Base-by-base conservation (phyloP, 2,888 invertebrate genomes). In the Sinohyriopsis cumingii region DNA sequence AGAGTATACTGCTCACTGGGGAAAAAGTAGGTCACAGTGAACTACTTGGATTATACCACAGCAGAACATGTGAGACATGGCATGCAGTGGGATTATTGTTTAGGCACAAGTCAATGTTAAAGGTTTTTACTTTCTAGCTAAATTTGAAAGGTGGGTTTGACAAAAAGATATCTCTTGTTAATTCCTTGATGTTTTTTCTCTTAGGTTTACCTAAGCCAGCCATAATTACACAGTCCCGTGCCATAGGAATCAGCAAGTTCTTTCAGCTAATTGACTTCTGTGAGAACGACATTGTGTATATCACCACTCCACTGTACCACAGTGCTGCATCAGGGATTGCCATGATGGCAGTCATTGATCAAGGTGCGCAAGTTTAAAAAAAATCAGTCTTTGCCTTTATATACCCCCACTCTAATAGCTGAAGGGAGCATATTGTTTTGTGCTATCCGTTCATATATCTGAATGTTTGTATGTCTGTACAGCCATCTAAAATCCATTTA, bases 261-360 rank as follows among this genome's bases (percentile, higher is more conserved):
- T 65, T 77, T 62, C 61, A 66, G 25, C 56, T 69, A 19, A 55
- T 72, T 53, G 75, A 71, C 33, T 63, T 82, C 15, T 72, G 18
- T 15, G 53, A 63, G 18, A 64, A 92, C 62, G 98, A 98, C 88
- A 91, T 94, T 65, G 93, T 96, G 85, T 98, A 98, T 89, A 94
- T 95, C 1, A 94, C 96, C 0, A 92, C 98, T 89, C 98, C 98
- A 0, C 91, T 98, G 5, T 98, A 98, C 89, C 98, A 98, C 89
- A 95, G 97, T 0, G 96, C 97, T 0, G 97, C 96, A 6, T 96
- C 97, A 25, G 93, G 94, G 75, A 93, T 96, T 91, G 93, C 94
- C 15, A 91, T 94, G 22, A 70, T 69, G 59, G 71, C 72, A 33
- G 59, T 61, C 6, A 72, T 73, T 15, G 66, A 67, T 60, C 19